A percentile compares a stretch with the other conserved stretches of the same genome.
Evolutionary conservation across 2,888 invertebrate genomes (phyloP).

Genomic region (Ditula angustiorana): DNA sequence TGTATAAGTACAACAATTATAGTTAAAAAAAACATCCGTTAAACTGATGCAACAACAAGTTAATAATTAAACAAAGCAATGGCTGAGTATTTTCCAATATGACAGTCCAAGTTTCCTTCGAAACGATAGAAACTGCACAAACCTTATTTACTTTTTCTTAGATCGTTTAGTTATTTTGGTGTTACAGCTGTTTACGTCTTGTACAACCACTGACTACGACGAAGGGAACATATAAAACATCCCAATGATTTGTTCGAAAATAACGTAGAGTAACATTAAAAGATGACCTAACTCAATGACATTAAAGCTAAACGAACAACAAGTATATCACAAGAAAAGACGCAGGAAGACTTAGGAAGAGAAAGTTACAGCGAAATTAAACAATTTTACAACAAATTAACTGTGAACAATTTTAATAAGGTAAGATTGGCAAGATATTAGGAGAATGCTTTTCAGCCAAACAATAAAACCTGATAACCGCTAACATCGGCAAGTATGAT

Average conservation of each 20-base stretch:
- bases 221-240: constrained; percentile 5
- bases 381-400: constrained; percentile 17
- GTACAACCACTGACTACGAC: constrained; percentile 7
- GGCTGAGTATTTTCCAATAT: constrained; percentile 45
- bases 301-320: constrained; percentile 36
- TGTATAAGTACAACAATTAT: constrained; percentile 26
- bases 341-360: constrained; percentile 24
- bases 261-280: constrained; percentile 12
- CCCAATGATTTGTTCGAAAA: constrained; percentile 6
- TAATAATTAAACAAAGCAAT: constrained; percentile 43
- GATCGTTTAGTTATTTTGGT: constrained; percentile 14
- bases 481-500: neutral
- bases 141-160: neutral
- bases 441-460: neutral
- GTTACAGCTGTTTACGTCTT: neutral
- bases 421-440: constrained; percentile 28
- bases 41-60: constrained; percentile 37
- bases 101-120: constrained; percentile 16
- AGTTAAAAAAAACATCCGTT: constrained; percentile 18
- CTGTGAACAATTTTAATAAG: constrained; percentile 10
- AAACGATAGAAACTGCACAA: neutral
- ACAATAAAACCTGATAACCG: neutral
- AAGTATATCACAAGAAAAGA: constrained; percentile 36
- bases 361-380: constrained; percentile 10
- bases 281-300: neutral